These are phyloP conservation scores for Sebastes cheni DNA, from an alignment of 2,797 vertebrate species.

Conservation along the genomic window DNA sequence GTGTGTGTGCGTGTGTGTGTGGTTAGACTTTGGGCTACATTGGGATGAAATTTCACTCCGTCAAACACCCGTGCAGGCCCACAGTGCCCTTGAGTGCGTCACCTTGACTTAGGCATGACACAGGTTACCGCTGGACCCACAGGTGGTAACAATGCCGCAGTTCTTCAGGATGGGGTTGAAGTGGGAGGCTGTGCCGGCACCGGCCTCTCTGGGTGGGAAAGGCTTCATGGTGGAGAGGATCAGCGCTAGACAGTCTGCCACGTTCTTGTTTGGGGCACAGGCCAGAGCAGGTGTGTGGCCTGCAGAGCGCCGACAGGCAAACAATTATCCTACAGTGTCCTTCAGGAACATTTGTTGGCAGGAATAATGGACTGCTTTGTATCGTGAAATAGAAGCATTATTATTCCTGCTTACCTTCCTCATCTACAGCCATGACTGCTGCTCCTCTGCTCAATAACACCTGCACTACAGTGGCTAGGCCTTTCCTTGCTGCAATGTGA, in stretches of 20 bases:
- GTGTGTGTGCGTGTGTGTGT: too few species aligned
- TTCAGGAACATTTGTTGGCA: too few species aligned
- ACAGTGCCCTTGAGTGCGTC: conserved; percentile 71
- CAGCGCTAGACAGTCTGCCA: conserved; percentile 95
- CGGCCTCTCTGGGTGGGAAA: conserved; percentile 91
- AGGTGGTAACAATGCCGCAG: conserved; percentile 88
- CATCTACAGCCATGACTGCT: conserved; percentile 95
- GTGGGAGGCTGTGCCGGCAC: conserved; percentile 67
- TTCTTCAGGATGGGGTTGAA: conserved; percentile 94
- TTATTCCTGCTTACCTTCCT: conserved; percentile 84
- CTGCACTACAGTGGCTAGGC: conserved; percentile 95
- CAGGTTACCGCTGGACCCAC: conserved; percentile 86
- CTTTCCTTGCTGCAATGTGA: conserved; percentile 95
- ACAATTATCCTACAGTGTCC: background rate
- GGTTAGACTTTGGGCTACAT: background rate
- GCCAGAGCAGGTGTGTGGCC: conserved; percentile 96
- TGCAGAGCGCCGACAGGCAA: conserved; percentile 55
- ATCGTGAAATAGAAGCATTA: background rate
- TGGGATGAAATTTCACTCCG: conserved; percentile 76
- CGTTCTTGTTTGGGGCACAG: conserved; percentile 96
- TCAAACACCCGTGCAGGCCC: conserved; percentile 87
- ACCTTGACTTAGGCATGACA: conserved; percentile 85
- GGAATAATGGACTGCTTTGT: background rate
- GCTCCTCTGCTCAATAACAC: conserved; percentile 94
- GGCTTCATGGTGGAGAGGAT: conserved; percentile 99